Percentiles rank a stretch among this genome's conserved stretches.
These are phyloP conservation scores for Chanos chanos DNA, from an alignment of 2,797 vertebrate species.

Conservation along the genomic window DNA sequence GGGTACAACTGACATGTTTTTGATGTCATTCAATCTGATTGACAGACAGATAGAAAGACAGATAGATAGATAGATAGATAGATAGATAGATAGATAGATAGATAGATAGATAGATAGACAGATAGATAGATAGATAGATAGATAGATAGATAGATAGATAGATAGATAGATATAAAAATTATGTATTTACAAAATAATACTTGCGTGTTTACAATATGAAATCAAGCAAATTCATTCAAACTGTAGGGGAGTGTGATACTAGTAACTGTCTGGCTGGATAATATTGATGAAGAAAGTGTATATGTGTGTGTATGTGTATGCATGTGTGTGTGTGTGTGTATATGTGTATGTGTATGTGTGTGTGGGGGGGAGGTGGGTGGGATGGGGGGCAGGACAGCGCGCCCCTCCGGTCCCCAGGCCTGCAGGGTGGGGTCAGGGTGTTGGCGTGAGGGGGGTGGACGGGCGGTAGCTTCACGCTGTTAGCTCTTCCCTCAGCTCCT, in stretches of 20 bases:
- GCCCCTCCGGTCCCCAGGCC: slow-evolving; percentile 51
- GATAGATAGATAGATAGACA: slow-evolving; percentile 48
- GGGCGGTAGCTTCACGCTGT: slow-evolving; percentile 75
- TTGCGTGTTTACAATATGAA: slow-evolving; percentile 69
- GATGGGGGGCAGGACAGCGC: slow-evolving; percentile 47
- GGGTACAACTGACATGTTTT: slow-evolving; percentile 60
- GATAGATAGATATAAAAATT: slow-evolving; percentile 38
- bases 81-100: slow-evolving; percentile 31
- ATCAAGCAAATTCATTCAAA: slow-evolving; percentile 89
- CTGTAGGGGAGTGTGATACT: slow-evolving; percentile 63
- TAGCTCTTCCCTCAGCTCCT: slow-evolving; percentile 92
- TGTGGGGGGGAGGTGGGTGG: slow-evolving; percentile 56
- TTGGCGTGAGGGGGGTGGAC: slow-evolving; percentile 40
- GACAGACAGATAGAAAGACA: slow-evolving; percentile 78
- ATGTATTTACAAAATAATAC: slow-evolving; percentile 70
- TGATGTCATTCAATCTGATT: slow-evolving; percentile 45
- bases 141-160: slow-evolving; percentile 38
- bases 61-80: slow-evolving; percentile 59
- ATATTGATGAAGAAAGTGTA: slow-evolving; percentile 47
- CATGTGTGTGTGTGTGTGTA: slow-evolving; percentile 47
- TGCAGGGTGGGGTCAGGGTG: slow-evolving; percentile 53
- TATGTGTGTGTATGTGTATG: slow-evolving; percentile 15
- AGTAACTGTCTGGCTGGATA: slow-evolving; percentile 6
- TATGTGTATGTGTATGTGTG: slow-evolving; percentile 50
- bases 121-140: slow-evolving; percentile 44